A percentile compares a stretch with the other conserved stretches of the same genome.
phyloP scores from a whole-genome alignment of 2,888 invertebrate genomes.

The Aleiodes testaceus region DNA sequence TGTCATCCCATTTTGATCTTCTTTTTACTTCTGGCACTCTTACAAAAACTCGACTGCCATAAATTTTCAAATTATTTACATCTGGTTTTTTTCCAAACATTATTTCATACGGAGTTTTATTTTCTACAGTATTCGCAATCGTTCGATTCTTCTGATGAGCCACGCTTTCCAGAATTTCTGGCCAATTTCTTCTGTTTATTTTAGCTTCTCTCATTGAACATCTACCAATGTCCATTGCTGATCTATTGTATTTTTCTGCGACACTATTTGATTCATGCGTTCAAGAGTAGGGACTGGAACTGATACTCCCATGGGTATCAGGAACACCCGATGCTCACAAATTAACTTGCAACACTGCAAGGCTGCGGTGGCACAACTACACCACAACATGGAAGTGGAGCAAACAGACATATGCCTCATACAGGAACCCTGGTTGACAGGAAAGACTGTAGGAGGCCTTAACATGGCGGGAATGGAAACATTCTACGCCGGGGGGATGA shows the following conservation, averaged over 20 bases:
- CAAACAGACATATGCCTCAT: too few species aligned
- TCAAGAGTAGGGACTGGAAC: too few species aligned
- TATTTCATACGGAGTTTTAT: slow-evolving; percentile 50
- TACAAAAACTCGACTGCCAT: slow-evolving; percentile 52
- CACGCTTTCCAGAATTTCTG: slow-evolving; percentile 48
- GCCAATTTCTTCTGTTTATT: slow-evolving; percentile 50
- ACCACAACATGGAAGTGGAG: too few species aligned
- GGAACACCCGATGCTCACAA: too few species aligned
- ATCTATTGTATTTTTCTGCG: slow-evolving; percentile 48
- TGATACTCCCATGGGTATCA: too few species aligned
- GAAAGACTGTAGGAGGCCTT: too few species aligned
- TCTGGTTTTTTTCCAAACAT: slow-evolving; percentile 47
- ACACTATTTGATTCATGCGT: slow-evolving; percentile 12
- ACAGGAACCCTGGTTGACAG: too few species aligned
- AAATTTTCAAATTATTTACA: slow-evolving; percentile 47
- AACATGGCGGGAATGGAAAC: too few species aligned
- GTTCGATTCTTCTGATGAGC: slow-evolving; percentile 49
- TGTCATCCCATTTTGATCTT: slow-evolving; percentile 44
- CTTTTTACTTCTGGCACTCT: slow-evolving; percentile 48
- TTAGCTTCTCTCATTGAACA: slow-evolving; percentile 51
- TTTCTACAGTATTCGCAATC: slow-evolving; percentile 47
- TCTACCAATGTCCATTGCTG: slow-evolving; percentile 49
- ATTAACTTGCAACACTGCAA: too few species aligned
- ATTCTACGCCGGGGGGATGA: too few species aligned
- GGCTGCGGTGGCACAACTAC: too few species aligned